Conservation (phyloP, 2,113 vertebrate species). For the Puffinus mauretanicus region DNA sequence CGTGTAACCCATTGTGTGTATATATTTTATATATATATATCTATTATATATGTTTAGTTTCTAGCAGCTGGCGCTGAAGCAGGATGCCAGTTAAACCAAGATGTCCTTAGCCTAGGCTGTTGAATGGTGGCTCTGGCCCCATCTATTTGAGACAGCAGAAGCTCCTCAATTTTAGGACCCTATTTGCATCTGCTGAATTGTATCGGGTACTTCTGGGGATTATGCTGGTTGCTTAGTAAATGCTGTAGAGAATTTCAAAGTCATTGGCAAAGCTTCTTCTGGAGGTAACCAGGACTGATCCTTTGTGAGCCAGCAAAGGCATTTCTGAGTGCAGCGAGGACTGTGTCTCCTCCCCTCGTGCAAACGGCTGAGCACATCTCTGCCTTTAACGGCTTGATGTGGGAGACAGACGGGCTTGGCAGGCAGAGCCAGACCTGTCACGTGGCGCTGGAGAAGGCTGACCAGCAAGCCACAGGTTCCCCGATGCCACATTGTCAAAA, state of each 20-base stretch:
- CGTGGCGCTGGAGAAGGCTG: rapidly evolving
- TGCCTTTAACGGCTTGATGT: background rate
- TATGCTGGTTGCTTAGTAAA: background rate
- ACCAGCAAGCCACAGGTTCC: background rate
- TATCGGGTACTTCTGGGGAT: background rate
- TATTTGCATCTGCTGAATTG: background rate
- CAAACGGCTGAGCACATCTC: background rate
- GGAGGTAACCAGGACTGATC: background rate
- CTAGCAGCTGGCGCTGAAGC: background rate
- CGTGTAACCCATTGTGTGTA: rapidly evolving
- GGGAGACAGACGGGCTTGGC: background rate
- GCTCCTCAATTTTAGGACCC: background rate
- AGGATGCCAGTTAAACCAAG: background rate
- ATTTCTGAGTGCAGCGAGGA: background rate
- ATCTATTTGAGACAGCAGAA: background rate
- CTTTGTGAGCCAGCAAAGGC: background rate
- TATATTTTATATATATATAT: background rate
- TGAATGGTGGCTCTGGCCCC: background rate
- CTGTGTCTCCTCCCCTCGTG: background rate
- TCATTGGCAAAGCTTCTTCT: background rate
- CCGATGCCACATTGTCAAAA: background rate
- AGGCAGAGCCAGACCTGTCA: background rate
- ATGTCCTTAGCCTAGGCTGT: background rate
- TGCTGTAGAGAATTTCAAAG: background rate
- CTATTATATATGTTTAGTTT: background rate